Percentiles rank a stretch among this genome's conserved stretches.
Evolutionary conservation across 2,888 invertebrate species (phyloP).

Genomic region (Eumacrocentrus americanus): DNA sequence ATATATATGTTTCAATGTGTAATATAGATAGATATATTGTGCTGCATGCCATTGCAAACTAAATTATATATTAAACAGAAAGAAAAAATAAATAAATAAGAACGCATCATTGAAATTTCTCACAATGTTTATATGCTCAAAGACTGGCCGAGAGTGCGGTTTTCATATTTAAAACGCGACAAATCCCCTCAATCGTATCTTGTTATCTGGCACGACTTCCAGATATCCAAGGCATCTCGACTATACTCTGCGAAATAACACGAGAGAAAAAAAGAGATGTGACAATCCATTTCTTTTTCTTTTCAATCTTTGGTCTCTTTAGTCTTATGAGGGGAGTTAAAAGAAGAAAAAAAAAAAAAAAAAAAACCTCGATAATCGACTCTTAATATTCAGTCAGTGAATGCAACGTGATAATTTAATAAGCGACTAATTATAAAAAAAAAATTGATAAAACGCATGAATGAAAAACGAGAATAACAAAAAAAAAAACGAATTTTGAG

Average conservation of each 20-base stretch:
- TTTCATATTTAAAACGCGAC: conserved; percentile 11
- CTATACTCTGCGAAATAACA: conserved; percentile 15
- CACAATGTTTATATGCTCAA: conserved; percentile 19
- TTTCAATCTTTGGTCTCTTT: neutral
- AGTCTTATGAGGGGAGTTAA: neutral
- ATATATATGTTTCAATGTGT: neutral
- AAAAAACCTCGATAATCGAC: conserved; percentile 23
- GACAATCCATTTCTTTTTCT: neutral
- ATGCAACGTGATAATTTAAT: conserved; percentile 15
- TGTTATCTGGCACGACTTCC: conserved; percentile 11
- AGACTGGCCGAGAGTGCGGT: conserved; percentile 12
- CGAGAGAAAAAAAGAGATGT: conserved; percentile 10
- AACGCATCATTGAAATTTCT: conserved; percentile 15
- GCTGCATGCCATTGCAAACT: conserved; percentile 48
- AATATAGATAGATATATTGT: conserved; percentile 11
- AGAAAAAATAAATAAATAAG: conserved; percentile 13
- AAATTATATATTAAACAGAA: conserved; percentile 25
- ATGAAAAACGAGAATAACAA: conserved; percentile 13
- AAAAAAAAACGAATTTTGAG: conserved; percentile 19
- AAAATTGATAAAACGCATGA: conserved; percentile 12
- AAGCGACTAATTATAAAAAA: neutral
- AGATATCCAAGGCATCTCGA: conserved; percentile 10
- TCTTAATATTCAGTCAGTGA: no score
- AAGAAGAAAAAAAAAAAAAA: conserved; percentile 24
- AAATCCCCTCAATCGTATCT: conserved; percentile 17